Percentiles rank a stretch among this genome's conserved stretches.
Evolutionary conservation across 2,797 vertebrate species (phyloP).

Genomic region (Hemitrygon akajei): DNA sequence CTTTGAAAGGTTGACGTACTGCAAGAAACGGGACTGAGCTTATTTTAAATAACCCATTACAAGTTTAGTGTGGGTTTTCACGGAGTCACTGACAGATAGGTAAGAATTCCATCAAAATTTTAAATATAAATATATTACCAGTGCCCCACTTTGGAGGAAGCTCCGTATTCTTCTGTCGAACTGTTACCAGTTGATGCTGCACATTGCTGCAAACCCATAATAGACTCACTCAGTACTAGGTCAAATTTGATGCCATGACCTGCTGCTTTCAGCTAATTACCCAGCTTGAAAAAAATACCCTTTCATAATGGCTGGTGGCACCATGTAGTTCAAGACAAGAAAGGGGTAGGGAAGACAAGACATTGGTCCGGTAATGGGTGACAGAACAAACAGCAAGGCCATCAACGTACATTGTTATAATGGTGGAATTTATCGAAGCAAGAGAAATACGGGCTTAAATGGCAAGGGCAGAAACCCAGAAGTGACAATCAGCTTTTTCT

Average conservation of each 20-base stretch:
- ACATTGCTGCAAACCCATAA: neutral
- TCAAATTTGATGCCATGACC: neutral
- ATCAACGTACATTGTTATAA: too few species aligned
- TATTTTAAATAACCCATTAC: neutral
- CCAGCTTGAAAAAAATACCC: neutral
- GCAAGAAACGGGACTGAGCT: neutral
- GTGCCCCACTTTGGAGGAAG: neutral
- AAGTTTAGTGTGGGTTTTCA: neutral
- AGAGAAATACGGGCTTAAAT: too few species aligned
- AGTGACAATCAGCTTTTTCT: too few species aligned
- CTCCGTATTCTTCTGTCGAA: neutral
- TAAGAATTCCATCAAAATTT: neutral
- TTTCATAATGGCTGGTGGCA: neutral
- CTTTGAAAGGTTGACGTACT: neutral
- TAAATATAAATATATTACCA: neutral
- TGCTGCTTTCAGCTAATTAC: neutral
- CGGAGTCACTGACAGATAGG: neutral
- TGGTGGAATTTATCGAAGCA: too few species aligned
- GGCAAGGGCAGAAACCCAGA: too few species aligned
- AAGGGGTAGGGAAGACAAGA: too few species aligned
- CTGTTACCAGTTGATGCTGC: neutral
- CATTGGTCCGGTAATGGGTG: too few species aligned
- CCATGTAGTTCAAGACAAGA: neutral
- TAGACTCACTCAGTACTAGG: neutral
- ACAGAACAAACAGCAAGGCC: too few species aligned